These are phyloP conservation scores for Anas capensis DNA, from an alignment of 2,797 vertebrate species.

Conservation along the genomic window DNA sequence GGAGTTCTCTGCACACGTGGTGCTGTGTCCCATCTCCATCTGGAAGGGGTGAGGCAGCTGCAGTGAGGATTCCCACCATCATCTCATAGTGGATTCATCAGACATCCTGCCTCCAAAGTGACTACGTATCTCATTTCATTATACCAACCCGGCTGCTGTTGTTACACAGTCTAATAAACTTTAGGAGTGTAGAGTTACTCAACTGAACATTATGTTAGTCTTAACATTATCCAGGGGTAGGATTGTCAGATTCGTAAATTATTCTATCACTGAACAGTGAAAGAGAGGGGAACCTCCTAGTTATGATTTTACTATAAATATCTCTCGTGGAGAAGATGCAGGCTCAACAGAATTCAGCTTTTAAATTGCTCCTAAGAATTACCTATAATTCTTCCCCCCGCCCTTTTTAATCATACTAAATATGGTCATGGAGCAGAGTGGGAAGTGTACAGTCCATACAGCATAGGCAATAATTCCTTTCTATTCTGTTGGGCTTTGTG, in stretches of 20 bases:
- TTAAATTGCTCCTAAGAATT: slow-evolving; percentile 54
- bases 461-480: not conserved
- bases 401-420: slow-evolving; percentile 58
- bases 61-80: not conserved
- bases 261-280: slow-evolving; percentile 67
- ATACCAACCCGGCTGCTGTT: slow-evolving; percentile 5
- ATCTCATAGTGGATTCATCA: not conserved
- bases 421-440: not conserved
- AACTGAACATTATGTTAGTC: slow-evolving; percentile 61
- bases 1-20: not conserved
- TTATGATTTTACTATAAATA: slow-evolving; percentile 69
- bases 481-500: not conserved
- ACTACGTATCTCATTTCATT: slow-evolving; percentile 15
- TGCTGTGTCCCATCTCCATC: not conserved
- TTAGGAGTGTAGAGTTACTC: slow-evolving; percentile 68
- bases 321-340: slow-evolving; percentile 49
- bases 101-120: not conserved
- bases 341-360: slow-evolving; percentile 56
- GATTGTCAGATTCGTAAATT: slow-evolving; percentile 72
- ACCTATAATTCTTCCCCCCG: slow-evolving; percentile 11
- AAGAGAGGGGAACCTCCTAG: slow-evolving; percentile 61
- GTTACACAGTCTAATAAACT: slow-evolving; percentile 68
- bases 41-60: not conserved
- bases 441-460: not conserved
- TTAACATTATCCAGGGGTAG: slow-evolving; percentile 63